Conservation (phyloP, 2,888 invertebrate species). For the Metopia argyrocephala region DNA sequence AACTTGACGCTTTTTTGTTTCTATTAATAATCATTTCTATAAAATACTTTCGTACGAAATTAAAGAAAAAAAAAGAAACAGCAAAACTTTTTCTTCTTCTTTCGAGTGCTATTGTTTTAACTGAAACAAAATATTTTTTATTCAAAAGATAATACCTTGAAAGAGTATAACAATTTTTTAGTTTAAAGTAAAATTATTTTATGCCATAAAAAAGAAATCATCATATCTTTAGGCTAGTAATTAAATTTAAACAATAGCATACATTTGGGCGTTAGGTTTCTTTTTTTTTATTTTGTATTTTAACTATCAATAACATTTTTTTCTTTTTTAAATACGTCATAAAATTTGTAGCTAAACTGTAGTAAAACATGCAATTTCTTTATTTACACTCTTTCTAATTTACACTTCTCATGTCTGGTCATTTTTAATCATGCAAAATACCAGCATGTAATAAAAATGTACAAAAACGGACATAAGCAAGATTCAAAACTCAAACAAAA, state of each 20-base stretch:
- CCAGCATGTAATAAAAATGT: conserved; percentile 8
- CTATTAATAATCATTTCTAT: no score
- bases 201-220: conserved; percentile 2
- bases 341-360: conserved; percentile 35
- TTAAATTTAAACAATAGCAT: conserved; percentile 30
- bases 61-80: no score
- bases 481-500: no score
- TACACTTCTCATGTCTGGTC: conserved; percentile 55
- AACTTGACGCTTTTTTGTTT: no score
- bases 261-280: conserved; percentile 16
- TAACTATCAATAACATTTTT: background rate
- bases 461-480: no score
- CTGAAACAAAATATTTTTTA: background rate
- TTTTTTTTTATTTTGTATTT: background rate
- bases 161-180: background rate
- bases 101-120: background rate
- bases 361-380: conserved; percentile 57
- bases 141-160: conserved; percentile 3
- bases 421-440: conserved; percentile 47
- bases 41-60: no score
- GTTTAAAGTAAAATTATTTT: background rate
- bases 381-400: conserved; percentile 57
- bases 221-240: conserved; percentile 44
- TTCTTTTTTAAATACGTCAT: background rate
- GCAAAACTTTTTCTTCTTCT: background rate